Evolutionary conservation across 2,888 invertebrate species (phyloP), one percentile per base, ranked within the genome.

Genomic region (Mactromeris polynyma): DNA sequence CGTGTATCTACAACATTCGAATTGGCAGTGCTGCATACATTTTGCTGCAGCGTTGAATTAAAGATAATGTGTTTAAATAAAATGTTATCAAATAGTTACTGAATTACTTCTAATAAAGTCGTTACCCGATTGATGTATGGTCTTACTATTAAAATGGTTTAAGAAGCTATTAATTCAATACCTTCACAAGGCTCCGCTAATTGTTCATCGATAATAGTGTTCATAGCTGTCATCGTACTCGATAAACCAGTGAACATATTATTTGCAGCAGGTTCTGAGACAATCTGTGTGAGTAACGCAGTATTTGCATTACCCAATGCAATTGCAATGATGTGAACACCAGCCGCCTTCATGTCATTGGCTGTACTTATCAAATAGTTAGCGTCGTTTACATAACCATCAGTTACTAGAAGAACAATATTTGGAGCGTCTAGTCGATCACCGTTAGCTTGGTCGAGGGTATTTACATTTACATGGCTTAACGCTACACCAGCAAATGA

Each of bases 401-500:
- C 88, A 0, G 88, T 88, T 1, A 85, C 36, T 3, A 88, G 31
- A n/a, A 88, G n/a, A 7, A 79, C 81, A 6, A 88, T 79, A 51
- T 88, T 81, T 0, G 73, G 85, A 31, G 83, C 85, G 7, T 42
- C 88, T 0, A 21, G 31, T 21, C 88, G 80, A 80, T 88, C 85
- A 69, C 85, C 85, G 11, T 73, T 58, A 2, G 21, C 42, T 33
- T 38, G 31, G 6, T n/a, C 38, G 33, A 88, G 78, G 51, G 81
- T 40, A 7, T 80, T 31, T 2, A 31, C 14, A 46, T 73, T 26
- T 0, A 83, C 21, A 46, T 83, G 73, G 19, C 31, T 31, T 26
- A 83, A 40, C 7, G 77, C 83, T 19, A 26, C 17, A 33, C 83
- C 83, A 46, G 83, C 73, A 33, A 73, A 38, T 2, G 83, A 73